Percentiles rank a stretch among this genome's conserved stretches.
Evolutionary conservation across 2,797 vertebrate species (phyloP).

Genomic region (Lateolabrax maculatus): DNA sequence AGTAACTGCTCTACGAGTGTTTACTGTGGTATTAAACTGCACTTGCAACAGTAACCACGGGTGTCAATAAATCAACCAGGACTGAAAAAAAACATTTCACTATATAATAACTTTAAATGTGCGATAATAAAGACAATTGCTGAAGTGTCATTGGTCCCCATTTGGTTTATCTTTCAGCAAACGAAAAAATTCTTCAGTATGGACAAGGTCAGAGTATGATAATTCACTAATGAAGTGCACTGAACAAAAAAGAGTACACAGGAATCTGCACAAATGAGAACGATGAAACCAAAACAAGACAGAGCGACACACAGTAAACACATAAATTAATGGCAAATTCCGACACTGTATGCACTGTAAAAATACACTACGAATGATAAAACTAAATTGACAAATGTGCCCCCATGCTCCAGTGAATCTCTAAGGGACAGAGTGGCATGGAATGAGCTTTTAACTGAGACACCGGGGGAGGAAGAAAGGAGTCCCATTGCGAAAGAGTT

Average conservation of each 20-base stretch:
- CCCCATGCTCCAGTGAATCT: slow-evolving; percentile 76
- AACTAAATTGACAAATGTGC: slow-evolving; percentile 74
- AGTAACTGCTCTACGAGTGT: neutral
- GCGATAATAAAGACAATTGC: no score
- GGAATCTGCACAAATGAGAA: slow-evolving; percentile 5
- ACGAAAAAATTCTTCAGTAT: neutral
- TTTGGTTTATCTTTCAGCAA: neutral
- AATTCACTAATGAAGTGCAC: no score
- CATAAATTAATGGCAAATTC: slow-evolving; percentile 73
- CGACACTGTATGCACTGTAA: slow-evolving; percentile 70
- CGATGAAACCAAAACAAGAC: slow-evolving; percentile 46
- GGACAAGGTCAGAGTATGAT: neutral
- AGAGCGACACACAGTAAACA: slow-evolving; percentile 43
- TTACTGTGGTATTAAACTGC: neutral
- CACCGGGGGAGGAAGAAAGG: slow-evolving; percentile 69
- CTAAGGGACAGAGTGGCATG: slow-evolving; percentile 66
- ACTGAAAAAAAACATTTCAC: neutral
- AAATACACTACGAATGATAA: slow-evolving; percentile 73
- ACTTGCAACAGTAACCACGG: neutral
- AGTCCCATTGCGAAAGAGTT: slow-evolving; percentile 71
- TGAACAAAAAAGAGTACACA: neutral
- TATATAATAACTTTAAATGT: neutral
- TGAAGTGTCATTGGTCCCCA: neutral
- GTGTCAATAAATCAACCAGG: neutral
- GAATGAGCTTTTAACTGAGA: slow-evolving; percentile 69